These are phyloP conservation scores for Melanotaenia boesemani DNA, from an alignment of 2,797 vertebrate genomes.

Conservation along the genomic window DNA sequence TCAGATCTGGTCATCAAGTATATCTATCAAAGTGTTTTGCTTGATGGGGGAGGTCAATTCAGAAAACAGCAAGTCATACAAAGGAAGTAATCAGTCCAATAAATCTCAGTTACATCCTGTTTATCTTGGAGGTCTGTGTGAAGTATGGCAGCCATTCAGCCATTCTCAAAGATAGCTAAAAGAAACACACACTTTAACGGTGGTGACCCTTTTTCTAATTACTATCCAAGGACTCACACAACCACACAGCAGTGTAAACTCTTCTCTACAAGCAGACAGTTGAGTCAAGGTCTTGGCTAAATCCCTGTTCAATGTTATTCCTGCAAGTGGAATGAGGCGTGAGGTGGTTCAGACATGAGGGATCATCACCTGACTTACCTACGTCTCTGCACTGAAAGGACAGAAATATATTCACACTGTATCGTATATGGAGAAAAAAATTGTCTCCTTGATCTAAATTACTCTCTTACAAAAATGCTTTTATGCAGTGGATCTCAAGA, in stretches of 20 bases:
- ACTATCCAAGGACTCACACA: slow-evolving; percentile 9
- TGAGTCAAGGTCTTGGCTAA: slow-evolving; percentile 74
- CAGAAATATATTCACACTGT: slow-evolving; percentile 67
- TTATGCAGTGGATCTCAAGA: slow-evolving; percentile 2
- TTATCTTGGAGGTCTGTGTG: slow-evolving; percentile 12
- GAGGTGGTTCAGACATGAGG: slow-evolving; percentile 70
- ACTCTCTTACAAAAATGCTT: not conserved
- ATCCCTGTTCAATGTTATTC: slow-evolving; percentile 73
- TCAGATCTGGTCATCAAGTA: slow-evolving; percentile 32
- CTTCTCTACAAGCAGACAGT: slow-evolving; percentile 56
- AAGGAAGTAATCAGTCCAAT: slow-evolving; percentile 18
- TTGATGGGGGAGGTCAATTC: slow-evolving; percentile 10
- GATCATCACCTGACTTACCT: slow-evolving; percentile 72
- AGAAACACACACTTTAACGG: slow-evolving; percentile 1
- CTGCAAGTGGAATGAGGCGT: slow-evolving; percentile 60
- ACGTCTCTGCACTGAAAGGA: slow-evolving; percentile 47
- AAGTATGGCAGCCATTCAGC: not conserved
- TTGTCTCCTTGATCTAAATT: slow-evolving; percentile 33
- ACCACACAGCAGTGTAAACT: slow-evolving; percentile 33
- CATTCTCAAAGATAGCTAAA: slow-evolving; percentile 13
- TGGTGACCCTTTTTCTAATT: slow-evolving; percentile 1
- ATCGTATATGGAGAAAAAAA: slow-evolving; percentile 43
- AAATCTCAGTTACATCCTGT: slow-evolving; percentile 15
- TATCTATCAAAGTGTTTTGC: slow-evolving; percentile 36
- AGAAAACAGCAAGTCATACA: slow-evolving; percentile 12